phyloP scores from a whole-genome alignment of 1,140 invertebrate species.

The Bombus balteatus region DNA sequence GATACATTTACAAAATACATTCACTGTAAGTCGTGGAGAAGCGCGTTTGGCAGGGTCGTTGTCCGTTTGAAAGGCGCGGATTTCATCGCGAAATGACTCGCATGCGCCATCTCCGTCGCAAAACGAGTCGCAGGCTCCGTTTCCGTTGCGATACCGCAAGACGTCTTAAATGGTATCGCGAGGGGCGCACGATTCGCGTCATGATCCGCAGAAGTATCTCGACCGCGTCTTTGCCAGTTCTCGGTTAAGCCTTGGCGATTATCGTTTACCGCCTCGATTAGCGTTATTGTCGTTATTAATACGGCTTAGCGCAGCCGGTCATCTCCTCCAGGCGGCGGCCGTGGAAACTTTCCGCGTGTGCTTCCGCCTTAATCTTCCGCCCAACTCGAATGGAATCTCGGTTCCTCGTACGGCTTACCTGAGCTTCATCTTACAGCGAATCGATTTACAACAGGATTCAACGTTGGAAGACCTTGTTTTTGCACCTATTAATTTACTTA shows the following conservation, averaged over 20 bases:
- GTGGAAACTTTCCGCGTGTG: slow-evolving; percentile 25
- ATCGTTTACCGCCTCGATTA: slow-evolving; percentile 61
- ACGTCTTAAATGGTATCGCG: background rate
- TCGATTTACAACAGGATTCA: background rate
- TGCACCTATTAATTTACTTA: no score
- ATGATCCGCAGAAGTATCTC: background rate
- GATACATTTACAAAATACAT: no score
- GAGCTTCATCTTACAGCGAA: background rate
- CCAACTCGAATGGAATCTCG: background rate
- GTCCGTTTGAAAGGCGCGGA: background rate
- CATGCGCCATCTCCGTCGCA: background rate
- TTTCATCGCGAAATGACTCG: background rate
- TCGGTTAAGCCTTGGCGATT: slow-evolving; percentile 28
- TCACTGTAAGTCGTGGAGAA: background rate
- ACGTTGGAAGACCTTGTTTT: no score
- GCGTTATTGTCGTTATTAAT: slow-evolving; percentile 68
- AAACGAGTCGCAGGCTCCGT: background rate
- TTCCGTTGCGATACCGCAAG: background rate
- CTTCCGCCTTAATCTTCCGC: slow-evolving; percentile 13
- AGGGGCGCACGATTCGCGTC: background rate
- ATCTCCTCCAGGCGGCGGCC: background rate
- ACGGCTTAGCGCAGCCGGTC: slow-evolving; percentile 49
- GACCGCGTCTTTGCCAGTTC: background rate
- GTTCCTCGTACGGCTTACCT: slow-evolving; percentile 6
- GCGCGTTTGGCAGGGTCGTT: background rate